Base-by-base conservation (phyloP, 2,113 vertebrate species). In the Pyrgilauda ruficollis region DNA sequence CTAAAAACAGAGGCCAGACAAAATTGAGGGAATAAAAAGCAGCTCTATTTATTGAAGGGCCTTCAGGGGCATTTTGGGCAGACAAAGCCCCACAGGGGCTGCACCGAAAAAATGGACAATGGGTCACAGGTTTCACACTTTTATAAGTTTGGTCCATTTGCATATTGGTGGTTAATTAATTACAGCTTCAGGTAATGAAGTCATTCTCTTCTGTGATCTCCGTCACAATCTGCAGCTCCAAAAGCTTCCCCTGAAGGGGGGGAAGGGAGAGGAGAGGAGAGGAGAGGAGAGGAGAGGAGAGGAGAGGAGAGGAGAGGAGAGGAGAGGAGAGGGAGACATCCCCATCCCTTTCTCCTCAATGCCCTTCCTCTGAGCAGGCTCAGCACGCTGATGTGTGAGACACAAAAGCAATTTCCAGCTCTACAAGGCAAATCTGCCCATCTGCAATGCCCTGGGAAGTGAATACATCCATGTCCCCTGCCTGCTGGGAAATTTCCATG, bases 371-470 rank as follows among this genome's bases (percentile, higher is more conserved):
- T 11, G 70, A 88, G 22, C 55, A 76, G 78, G 49, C 59, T 86
- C 75, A 11, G 23, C 35, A 7, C 28, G 12, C 52, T n/a, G 41
- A 91, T 3, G 2, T 7, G 17, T 3, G 21, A 70, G 50, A 61
- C 41, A 78, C 85, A 86, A 56, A 89, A 95, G n/a, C 52, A 69
- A 89, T 87, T 90, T 83, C 76, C 73, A 87, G 64, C 72, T 41
- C 50, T 58, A 50, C 55, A 67, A 74, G 68, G 22, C 24, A 86
- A 78, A 67, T 39, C 69, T 84, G 53, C 76, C 76, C 30, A 27
- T 44, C 56, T 82, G 52, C 85, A 30, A 2, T 7, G 55, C 77
- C 91, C 58, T 19, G 30, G 75, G 4, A 47, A 84, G 81, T 72
- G 8, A 59, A 78, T 8, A 5, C 72, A 70, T 8, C 91, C 70